Percentiles rank a stretch among this genome's conserved stretches.
Evolutionary conservation across 2,888 invertebrate genomes (phyloP).

Genomic region (Dicyrtomina minuta): DNA sequence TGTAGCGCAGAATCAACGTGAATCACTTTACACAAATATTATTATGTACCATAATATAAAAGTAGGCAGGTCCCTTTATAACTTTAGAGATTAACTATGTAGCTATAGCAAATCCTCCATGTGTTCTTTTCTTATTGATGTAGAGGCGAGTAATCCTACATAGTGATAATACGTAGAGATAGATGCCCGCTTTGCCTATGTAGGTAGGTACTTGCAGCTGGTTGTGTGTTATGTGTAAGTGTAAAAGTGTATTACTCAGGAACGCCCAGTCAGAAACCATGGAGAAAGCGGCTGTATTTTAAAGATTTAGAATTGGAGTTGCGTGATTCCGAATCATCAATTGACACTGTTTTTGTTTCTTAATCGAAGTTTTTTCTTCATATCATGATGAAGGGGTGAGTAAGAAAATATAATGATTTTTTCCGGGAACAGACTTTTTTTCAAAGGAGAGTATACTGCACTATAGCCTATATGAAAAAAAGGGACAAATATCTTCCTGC

Average conservation of each 20-base stretch:
- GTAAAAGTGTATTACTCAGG: not conserved
- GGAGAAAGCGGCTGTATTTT: not conserved
- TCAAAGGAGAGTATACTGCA: not conserved
- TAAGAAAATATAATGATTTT: conserved; percentile 32
- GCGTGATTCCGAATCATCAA: conserved; percentile 46
- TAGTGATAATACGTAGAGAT: no score
- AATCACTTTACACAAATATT: no score
- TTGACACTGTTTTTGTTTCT: conserved; percentile 37
- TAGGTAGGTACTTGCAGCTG: not conserved
- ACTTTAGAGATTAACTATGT: no score
- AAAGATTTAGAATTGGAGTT: conserved; percentile 20
- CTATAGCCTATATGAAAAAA: conserved; percentile 30
- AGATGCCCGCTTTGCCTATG: no score
- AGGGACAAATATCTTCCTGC: conserved; percentile 45
- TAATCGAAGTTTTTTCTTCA: conserved; percentile 20
- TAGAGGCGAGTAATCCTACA: no score
- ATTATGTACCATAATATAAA: no score
- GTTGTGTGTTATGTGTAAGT: conserved; percentile 2
- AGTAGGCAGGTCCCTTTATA: no score
- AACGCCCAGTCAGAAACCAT: conserved; percentile 2
- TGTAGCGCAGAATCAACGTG: no score
- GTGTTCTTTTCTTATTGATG: no score
- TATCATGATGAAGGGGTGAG: not conserved
- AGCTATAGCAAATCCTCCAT: no score
- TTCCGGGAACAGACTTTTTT: conserved; percentile 33